Base-by-base conservation (phyloP, 2,113 vertebrate genomes). In the Hippocampus zosterae region DNA sequence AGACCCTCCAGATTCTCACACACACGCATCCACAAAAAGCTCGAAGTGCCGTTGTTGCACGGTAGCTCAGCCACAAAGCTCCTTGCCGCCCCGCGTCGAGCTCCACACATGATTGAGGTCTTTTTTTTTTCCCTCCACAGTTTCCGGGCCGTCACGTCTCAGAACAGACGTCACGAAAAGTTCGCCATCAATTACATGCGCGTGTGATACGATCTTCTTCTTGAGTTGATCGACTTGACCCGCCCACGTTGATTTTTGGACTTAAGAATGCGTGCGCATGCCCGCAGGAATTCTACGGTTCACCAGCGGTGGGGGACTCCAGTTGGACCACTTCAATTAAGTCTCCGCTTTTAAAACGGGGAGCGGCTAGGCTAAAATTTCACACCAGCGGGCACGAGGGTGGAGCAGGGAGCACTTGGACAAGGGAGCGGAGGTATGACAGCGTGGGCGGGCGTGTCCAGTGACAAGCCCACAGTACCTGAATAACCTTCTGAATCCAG, bases 51-150 rank as follows among this genome's bases (percentile, higher is more conserved):
- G 37, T 60, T 46, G 56, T n/a, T n/a, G n/a, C 16, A 8, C 27
- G 61, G 66, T 74, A 71, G 70, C 69, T 13, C 46, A 37, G 69
- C 68, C 70, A 73, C 72, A 57, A 29, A 44, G 12, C 55, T 37
- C 23, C 59, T 27, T 42, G 29, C 53, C 29, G 25, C 13, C 6
- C n/a, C 18, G 5, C 29, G 67, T 64, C 55, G 21, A 60, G 55
- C 60, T 72, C 60, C 70, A 63, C 37, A 71, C 27, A 42, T 74
- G 73, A 27, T 65, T 27, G 23, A 44, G 40, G 40, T 44, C 12
- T 15, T 33, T 33, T 33, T 33, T 44, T 23, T 10, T 0, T 0
- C 29, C 40, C n/a, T 15, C 19, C 50, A n/a, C 19, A 52, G 50
- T 70, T 68, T 59, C 5, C 0, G 2, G 11, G 62, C 52, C 56